These are phyloP conservation scores for Ciconia boyciana DNA, from an alignment of 2,113 vertebrate genomes.

Conservation along the genomic window DNA sequence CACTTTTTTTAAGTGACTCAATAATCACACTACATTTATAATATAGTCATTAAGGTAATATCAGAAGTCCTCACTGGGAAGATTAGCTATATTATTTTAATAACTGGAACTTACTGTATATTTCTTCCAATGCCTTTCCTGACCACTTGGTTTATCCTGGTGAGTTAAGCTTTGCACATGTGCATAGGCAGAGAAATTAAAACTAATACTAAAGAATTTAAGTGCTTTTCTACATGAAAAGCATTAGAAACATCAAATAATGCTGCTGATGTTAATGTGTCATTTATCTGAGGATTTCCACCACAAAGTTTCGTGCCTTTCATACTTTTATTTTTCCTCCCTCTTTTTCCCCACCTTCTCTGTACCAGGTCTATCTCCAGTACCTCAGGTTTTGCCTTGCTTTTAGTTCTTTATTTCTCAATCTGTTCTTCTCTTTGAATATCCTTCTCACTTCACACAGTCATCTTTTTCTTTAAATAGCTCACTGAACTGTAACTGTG, in stretches of 20 bases:
- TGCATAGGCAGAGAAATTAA: neutral
- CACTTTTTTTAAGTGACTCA: too few species aligned
- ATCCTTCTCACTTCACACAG: neutral
- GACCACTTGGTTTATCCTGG: neutral
- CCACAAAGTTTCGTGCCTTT: neutral
- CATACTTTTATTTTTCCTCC: neutral
- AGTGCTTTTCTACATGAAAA: neutral
- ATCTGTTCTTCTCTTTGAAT: neutral
- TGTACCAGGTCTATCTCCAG: neutral
- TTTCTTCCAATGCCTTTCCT: neutral
- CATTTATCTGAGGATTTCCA: neutral
- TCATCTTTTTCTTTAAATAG: slow-evolving; percentile 15
- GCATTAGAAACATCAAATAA: neutral
- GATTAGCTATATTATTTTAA: neutral
- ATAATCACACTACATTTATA: neutral
- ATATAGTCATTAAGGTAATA: neutral
- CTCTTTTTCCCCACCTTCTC: neutral
- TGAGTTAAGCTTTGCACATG: neutral
- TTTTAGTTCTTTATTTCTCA: neutral
- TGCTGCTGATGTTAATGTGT: neutral
- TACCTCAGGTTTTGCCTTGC: neutral
- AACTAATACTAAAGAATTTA: neutral
- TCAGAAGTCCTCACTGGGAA: neutral
- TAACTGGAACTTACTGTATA: neutral
- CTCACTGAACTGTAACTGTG: slow-evolving; percentile 53